Conservation (phyloP, 2,113 vertebrate species). For the Anser brachyrhynchus region DNA sequence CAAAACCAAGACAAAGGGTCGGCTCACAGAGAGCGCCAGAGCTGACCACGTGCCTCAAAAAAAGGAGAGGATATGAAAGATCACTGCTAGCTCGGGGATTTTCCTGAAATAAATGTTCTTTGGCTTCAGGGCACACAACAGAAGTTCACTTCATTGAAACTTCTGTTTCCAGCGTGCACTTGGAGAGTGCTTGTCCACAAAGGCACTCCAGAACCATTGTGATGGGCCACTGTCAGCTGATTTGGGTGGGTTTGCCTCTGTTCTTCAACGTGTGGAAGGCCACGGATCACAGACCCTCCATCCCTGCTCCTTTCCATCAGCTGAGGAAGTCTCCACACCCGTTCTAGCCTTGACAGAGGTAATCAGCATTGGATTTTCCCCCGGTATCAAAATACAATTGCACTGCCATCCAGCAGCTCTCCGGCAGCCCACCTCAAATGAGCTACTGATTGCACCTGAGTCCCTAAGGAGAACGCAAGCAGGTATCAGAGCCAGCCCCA, state of each 20-base stretch:
- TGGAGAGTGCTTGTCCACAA: background rate
- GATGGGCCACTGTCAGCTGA: background rate
- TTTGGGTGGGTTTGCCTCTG: background rate
- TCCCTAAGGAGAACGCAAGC: background rate
- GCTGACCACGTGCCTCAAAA: background rate
- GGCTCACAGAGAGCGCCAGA: background rate
- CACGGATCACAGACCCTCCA: background rate
- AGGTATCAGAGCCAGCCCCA: background rate
- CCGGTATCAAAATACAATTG: background rate
- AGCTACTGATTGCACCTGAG: background rate
- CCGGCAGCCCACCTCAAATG: background rate
- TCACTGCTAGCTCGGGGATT: background rate
- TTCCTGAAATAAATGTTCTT: slow-evolving; percentile 2
- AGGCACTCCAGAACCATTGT: background rate
- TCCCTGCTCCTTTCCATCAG: background rate
- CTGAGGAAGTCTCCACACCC: background rate
- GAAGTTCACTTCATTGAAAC: background rate
- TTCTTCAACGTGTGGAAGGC: background rate
- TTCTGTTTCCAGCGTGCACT: background rate
- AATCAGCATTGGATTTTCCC: background rate
- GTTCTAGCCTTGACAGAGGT: background rate
- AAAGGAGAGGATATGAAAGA: background rate
- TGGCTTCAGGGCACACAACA: background rate
- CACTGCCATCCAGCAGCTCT: background rate
- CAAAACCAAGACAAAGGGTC: background rate